Evolutionary conservation across 2,113 vertebrate genomes (phyloP), one percentile per base, ranked within the genome.

Genomic region (Chaenogobius annularis): DNA sequence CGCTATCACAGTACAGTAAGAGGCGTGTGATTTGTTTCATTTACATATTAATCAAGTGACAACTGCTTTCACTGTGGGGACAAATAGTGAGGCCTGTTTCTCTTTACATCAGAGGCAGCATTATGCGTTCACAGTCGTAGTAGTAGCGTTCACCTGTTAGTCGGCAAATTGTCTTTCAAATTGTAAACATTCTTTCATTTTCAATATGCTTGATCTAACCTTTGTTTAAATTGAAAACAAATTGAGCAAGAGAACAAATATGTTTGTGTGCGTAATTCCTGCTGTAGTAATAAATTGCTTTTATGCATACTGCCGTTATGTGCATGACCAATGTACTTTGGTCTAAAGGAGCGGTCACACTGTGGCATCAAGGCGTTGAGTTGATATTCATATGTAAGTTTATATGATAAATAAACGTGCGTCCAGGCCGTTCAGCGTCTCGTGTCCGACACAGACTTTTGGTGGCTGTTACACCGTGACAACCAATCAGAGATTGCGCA

Each of bases 1-100:
- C 75, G 75, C 66, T 77, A 76, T 77, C 78, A 80, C 68, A 46
- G 20, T 26, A 47, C n/a, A 54, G 23, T 62, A 66, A 77, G 72
- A 72, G 6, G 19, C 15, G 13, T 61, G 58, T 26, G 14, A 58
- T 58, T 58, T 58, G 55, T 58, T 58, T 58, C 55, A 58, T 58
- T 58, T 61, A 61, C 58, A 35, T 61, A 35, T 61, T 61, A 31
- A 61, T 61, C 26, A 35, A 35, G 26, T 61, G 26, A 61, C 58
- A 31, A 59, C 13, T 31, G 23, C 26, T 12, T 23, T 59, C 56
- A 59, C 22, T 31, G 26, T 15, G 56, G 5, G 56, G 14, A 17
- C 14, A 35, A 17, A 59, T 31, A 59, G 26, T 15, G 14, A 26
- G 12, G 23, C 23, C 1, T 35, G 10, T 9, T 59, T 59, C 22